phyloP scores from a whole-genome alignment of 2,888 invertebrate species.

The Trichopria drosophilae region DNA sequence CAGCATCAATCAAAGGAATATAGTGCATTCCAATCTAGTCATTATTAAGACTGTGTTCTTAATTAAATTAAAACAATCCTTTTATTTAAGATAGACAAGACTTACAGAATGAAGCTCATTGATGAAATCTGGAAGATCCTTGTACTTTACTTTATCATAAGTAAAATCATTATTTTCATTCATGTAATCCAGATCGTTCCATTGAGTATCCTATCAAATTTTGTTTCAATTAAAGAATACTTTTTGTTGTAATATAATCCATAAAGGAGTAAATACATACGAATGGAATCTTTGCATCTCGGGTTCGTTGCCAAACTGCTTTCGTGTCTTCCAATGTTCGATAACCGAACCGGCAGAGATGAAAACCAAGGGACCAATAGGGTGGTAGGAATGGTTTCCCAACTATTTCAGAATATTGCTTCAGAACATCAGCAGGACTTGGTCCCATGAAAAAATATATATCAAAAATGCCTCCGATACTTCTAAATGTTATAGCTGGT shows the following conservation, averaged over 20 bases:
- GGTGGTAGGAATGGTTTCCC: conserved; percentile 82
- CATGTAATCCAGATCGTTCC: conserved; percentile 89
- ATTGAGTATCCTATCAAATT: conserved; percentile 70
- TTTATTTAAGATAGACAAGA: conserved; percentile 13
- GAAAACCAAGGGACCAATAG: conserved; percentile 87
- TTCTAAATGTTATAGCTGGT: conserved; percentile 80
- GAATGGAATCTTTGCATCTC: conserved; percentile 76
- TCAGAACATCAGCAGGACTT: conserved; percentile 68
- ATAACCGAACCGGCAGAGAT: conserved; percentile 72
- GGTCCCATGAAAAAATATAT: conserved; percentile 80
- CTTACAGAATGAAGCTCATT: conserved; percentile 65
- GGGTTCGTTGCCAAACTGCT: conserved; percentile 69
- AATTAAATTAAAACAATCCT: background rate
- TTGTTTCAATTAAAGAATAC: conserved; percentile 7
- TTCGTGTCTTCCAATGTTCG: conserved; percentile 67
- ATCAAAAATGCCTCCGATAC: conserved; percentile 80
- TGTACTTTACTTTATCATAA: conserved; percentile 66
- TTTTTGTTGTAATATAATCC: conserved; percentile 1
- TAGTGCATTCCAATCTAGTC: conserved; percentile 71
- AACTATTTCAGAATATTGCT: conserved; percentile 71
- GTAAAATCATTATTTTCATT: conserved; percentile 78
- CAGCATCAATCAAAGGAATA: conserved; percentile 75
- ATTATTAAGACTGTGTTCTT: conserved; percentile 10
- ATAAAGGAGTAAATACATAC: conserved; percentile 57
- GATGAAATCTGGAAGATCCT: conserved; percentile 71